Evolutionary conservation across 1,140 invertebrate species (phyloP), one percentile per base, ranked within the genome.

Genomic region (Brachionus manjavacas): DNA sequence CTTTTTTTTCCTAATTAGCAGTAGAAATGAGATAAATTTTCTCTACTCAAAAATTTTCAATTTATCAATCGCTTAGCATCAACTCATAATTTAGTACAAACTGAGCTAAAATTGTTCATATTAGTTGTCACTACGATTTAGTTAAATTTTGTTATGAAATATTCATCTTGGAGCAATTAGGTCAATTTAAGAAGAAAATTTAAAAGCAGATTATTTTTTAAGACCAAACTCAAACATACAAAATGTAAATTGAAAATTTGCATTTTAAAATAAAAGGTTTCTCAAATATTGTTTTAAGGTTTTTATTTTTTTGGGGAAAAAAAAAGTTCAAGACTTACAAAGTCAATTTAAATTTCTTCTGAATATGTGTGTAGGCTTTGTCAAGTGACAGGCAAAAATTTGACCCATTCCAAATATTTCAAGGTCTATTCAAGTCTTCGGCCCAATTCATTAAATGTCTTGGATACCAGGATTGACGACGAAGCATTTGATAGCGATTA

Each of bases 271-370:
- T 68, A 31, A 31, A 31, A 68, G 64, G 64, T 31, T 68, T 68
- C 64, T 68, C 64, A 68, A 68, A 68, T 68, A 68, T 31, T 31
- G 12, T 68, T 68, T 39, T 68, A 68, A 68, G 64, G 64, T n/a
- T 39, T 68, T 39, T 31, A 6, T 68, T 31, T 31, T 68, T 16
- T 66, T 35, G 31, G 12, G 43, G 43, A 20, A 68, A 68, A 31
- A 68, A n/a, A 68, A 68, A 68, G 66, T 68, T 68, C 66, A 68
- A 31, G 25, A 31, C 31, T 68, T 68, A 14, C 25, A 68, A 68
- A 68, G 66, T 68, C 66, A 68, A 68, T 68, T 28, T 68, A 68
- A 68, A 68, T 68, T 68, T 68, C 0, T n/a, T 39, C 66, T n/a
- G 14, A 14, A 31, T 68, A 0, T 35, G 31, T 35, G 31, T 35